Conservation (phyloP, 2,113 vertebrate genomes). For the Triplophysa siluroides region DNA sequence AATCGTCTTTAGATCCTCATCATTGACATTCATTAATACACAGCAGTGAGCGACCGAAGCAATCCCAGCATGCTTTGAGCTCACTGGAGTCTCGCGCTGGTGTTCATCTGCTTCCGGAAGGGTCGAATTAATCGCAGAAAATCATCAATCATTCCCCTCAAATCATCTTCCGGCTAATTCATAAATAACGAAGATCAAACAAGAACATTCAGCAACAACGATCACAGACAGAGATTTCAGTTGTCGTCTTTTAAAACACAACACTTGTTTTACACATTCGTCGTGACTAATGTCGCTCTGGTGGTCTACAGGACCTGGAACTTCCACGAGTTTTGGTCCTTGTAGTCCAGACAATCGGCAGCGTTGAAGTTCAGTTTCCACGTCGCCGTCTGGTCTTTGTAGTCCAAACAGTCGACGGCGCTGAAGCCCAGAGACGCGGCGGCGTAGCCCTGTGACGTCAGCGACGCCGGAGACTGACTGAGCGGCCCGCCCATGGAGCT, state of each 20-base stretch:
- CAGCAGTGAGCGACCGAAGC: background rate
- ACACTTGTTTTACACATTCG: too few relatives aligned
- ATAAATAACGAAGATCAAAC: background rate
- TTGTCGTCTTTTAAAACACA: too few relatives aligned
- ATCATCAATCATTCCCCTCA: background rate
- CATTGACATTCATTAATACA: background rate
- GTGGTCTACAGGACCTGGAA: slow-evolving; percentile 83
- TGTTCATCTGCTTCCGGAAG: background rate
- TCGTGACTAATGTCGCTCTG: background rate
- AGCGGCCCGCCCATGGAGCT: slow-evolving; percentile 80
- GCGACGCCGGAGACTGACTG: slow-evolving; percentile 79
- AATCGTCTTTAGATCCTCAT: background rate
- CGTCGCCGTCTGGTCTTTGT: slow-evolving; percentile 80
- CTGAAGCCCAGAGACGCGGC: slow-evolving; percentile 79
- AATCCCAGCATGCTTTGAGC: slow-evolving; percentile 12
- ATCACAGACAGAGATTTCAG: background rate
- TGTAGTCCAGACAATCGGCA: slow-evolving; percentile 88
- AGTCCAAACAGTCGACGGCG: slow-evolving; percentile 83
- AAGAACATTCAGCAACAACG: background rate
- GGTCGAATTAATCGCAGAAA: background rate
- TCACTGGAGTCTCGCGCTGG: too few relatives aligned
- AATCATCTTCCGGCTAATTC: background rate
- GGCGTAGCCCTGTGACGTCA: slow-evolving; percentile 81
- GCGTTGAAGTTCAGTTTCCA: slow-evolving; percentile 88
- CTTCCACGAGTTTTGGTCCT: slow-evolving; percentile 90